These are phyloP conservation scores for Hofmannophila pseudospretella DNA, from an alignment of 2,888 invertebrate genomes.

Conservation along the genomic window DNA sequence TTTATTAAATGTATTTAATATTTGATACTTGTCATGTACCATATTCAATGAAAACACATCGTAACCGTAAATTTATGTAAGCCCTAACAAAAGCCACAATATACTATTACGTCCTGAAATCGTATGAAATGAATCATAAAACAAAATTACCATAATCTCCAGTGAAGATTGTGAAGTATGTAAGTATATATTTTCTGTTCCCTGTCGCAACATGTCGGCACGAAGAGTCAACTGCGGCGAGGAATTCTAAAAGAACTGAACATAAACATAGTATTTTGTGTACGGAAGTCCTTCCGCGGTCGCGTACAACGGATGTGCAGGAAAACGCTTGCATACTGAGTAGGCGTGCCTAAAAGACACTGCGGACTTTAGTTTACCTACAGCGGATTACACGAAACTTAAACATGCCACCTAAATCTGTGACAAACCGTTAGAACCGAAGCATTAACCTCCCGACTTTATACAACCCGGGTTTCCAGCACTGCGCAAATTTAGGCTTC, in stretches of 20 bases:
- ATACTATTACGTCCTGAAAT: background rate
- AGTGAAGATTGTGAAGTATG: constrained; percentile 44
- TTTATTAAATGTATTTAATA: no score
- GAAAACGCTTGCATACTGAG: constrained; percentile 76
- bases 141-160: constrained; percentile 24
- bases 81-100: background rate
- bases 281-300: constrained; percentile 72
- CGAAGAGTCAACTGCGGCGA: constrained; percentile 66
- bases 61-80: no score
- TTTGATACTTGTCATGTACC: background rate
- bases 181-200: constrained; percentile 57
- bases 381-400: constrained; percentile 71
- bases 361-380: constrained; percentile 72
- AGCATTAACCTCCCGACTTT: constrained; percentile 48
- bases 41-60: background rate
- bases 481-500: constrained; percentile 31
- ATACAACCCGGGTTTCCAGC: constrained; percentile 34
- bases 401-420: constrained; percentile 70
- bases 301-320: constrained; percentile 74
- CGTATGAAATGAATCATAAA: constrained; percentile 9
- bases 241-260: constrained; percentile 72
- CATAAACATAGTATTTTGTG: constrained; percentile 73
- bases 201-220: constrained; percentile 62
- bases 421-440: constrained; percentile 53
- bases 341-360: constrained; percentile 76